A percentile compares a stretch with the other conserved stretches of the same genome.
Evolutionary conservation across 1,140 invertebrate genomes (phyloP).

Genomic region (Lysiphlebus fabarum): DNA sequence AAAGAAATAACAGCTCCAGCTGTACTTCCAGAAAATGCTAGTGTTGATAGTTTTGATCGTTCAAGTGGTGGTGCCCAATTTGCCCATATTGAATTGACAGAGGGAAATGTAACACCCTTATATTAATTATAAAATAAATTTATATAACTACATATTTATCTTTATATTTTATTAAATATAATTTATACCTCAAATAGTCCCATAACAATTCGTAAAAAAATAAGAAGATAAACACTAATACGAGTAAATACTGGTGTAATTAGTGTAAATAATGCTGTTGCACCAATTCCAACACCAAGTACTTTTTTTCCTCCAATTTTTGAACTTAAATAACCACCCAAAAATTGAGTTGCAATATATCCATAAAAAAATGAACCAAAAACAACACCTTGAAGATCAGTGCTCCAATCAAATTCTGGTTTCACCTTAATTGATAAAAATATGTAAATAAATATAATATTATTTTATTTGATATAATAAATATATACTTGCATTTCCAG

Average conservation of each 20-base stretch:
- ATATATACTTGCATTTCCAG: too few species aligned
- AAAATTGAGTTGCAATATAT: slow-evolving; percentile 70
- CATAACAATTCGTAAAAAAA: slow-evolving; percentile 77
- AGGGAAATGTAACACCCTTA: slow-evolving; percentile 88
- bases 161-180: background rate
- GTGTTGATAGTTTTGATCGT: slow-evolving; percentile 70
- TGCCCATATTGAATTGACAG: slow-evolving; percentile 83
- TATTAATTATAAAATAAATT: slow-evolving; percentile 26
- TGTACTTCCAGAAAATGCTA: slow-evolving; percentile 80
- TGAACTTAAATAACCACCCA: slow-evolving; percentile 70
- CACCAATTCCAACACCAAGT: slow-evolving; percentile 76
- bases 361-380: slow-evolving; percentile 87
- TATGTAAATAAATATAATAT: too few species aligned
- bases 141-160: too few species aligned
- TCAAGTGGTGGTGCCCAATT: slow-evolving; percentile 83
- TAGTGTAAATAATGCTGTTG: slow-evolving; percentile 77
- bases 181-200: slow-evolving; percentile 81
- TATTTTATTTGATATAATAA: background rate
- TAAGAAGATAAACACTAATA: slow-evolving; percentile 66
- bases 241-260: slow-evolving; percentile 76
- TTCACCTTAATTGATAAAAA: slow-evolving; percentile 41
- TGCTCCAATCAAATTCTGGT: slow-evolving; percentile 78
- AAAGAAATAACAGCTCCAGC: slow-evolving; percentile 80
- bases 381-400: slow-evolving; percentile 73
- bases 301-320: slow-evolving; percentile 69